phyloP scores from a whole-genome alignment of 2,888 invertebrate genomes.

The Parthenolecanium corni region DNA sequence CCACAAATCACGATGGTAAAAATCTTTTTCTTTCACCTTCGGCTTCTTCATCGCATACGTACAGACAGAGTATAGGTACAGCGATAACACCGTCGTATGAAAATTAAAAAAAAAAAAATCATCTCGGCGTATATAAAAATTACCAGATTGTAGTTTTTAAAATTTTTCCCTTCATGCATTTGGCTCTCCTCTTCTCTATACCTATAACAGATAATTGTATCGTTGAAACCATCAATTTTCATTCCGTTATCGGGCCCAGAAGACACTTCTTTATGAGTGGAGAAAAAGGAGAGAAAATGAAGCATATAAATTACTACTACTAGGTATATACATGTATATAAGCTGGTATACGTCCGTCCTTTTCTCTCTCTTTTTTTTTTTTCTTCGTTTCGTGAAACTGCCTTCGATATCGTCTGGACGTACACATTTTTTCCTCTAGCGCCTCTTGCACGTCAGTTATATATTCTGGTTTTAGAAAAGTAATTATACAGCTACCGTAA shows the following conservation, averaged over 20 bases:
- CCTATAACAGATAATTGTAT: constrained; percentile 21
- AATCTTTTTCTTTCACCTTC: constrained; percentile 1
- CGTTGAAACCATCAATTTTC: constrained; percentile 25
- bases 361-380: too few species aligned
- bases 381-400: too few species aligned
- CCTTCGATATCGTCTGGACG: too few species aligned
- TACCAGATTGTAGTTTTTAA: constrained; percentile 6
- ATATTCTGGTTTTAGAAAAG: too few species aligned
- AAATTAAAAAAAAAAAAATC: background rate
- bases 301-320: background rate
- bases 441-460: too few species aligned
- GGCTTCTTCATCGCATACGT: background rate
- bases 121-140: constrained; percentile 14
- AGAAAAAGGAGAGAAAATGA: constrained; percentile 19
- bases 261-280: constrained; percentile 17
- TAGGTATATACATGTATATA: too few species aligned
- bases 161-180: background rate
- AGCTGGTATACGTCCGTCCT: too few species aligned
- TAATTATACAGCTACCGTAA: too few species aligned
- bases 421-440: too few species aligned
- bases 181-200: too few species aligned
- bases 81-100: background rate
- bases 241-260: constrained; percentile 21
- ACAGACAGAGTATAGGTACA: background rate
- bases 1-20: constrained; percentile 23